phyloP scores from a whole-genome alignment of 2,888 invertebrate species.

The Spodoptera picta region DNA sequence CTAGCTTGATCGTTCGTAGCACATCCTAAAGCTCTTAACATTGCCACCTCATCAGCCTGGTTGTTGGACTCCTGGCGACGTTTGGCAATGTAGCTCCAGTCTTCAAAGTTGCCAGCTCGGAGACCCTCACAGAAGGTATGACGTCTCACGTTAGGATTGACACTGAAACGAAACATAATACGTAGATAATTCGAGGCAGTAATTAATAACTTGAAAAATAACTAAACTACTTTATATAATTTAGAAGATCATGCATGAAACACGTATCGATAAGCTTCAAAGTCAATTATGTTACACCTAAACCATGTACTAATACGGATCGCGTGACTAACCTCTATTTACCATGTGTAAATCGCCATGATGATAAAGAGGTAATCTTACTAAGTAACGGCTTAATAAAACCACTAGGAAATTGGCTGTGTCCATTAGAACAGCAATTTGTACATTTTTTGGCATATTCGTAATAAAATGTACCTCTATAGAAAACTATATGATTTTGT shows the following conservation, averaged over 20 bases:
- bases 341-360: slow-evolving; percentile 30
- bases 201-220: too few relatives aligned
- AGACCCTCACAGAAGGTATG: slow-evolving; percentile 91
- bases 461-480: too few relatives aligned
- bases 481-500: too few relatives aligned
- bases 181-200: background rate
- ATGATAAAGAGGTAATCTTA: slow-evolving; percentile 59
- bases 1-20: slow-evolving; percentile 73
- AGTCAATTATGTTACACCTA: too few relatives aligned
- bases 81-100: slow-evolving; percentile 89
- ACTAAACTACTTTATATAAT: too few relatives aligned
- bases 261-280: too few relatives aligned
- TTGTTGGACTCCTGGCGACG: slow-evolving; percentile 74
- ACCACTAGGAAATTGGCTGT: slow-evolving; percentile 65
- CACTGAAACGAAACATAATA: slow-evolving; percentile 63
- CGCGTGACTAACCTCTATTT: slow-evolving; percentile 66
- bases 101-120: slow-evolving; percentile 86
- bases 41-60: slow-evolving; percentile 79
- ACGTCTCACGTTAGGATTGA: slow-evolving; percentile 89
- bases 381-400: slow-evolving; percentile 64
- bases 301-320: slow-evolving; percentile 14
- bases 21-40: slow-evolving; percentile 86
- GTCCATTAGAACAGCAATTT: slow-evolving; percentile 39
- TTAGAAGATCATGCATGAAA: too few relatives aligned
- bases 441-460: background rate